phyloP scores from a whole-genome alignment of 2,113 vertebrate genomes.

The Cebus imitator region DNA sequence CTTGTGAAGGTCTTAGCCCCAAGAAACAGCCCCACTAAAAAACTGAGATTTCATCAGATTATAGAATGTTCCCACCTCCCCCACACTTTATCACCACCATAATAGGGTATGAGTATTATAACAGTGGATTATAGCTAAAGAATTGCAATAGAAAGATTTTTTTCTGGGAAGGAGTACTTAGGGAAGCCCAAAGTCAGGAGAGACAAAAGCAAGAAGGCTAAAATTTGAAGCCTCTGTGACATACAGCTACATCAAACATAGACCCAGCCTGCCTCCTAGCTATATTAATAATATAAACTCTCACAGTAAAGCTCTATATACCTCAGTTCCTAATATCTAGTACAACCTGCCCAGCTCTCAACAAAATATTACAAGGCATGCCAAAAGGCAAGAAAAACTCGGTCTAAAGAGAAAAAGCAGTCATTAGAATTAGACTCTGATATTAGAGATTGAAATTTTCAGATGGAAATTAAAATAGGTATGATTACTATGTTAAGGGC shows the following conservation, averaged over 20 bases:
- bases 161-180: background rate
- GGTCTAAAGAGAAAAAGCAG: background rate
- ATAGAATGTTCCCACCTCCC: background rate
- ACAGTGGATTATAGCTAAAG: background rate
- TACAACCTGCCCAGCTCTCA: background rate
- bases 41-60: background rate
- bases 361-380: background rate
- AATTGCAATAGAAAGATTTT: background rate
- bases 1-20: background rate
- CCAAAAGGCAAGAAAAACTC: background rate
- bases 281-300: background rate
- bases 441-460: conserved; percentile 3
- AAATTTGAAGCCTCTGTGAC: background rate
- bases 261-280: background rate
- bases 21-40: background rate
- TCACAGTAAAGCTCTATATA: background rate
- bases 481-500: background rate
- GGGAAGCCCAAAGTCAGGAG: background rate
- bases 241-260: background rate
- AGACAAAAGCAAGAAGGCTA: background rate
- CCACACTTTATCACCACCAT: background rate
- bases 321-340: background rate
- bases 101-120: background rate
- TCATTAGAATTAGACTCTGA: background rate
- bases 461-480: background rate